A percentile compares a stretch with the other conserved stretches of the same genome.
phyloP scores from a whole-genome alignment of 2,888 invertebrate genomes.

The Drosophila ustulata region DNA sequence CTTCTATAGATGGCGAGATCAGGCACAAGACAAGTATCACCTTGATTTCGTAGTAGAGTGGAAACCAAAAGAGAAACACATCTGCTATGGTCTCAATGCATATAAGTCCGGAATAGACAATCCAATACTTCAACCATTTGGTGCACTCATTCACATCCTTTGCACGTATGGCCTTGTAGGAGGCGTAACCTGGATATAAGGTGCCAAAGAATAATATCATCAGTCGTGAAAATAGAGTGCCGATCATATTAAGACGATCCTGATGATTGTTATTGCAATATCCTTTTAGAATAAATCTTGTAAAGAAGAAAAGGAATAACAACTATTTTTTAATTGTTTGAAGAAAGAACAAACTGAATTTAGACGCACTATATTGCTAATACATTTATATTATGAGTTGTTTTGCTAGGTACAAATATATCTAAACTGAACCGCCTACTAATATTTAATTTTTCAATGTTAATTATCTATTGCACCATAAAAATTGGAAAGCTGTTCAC shows the following conservation, averaged over 20 bases:
- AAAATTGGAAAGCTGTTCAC: too few species aligned
- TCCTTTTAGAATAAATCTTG: neutral
- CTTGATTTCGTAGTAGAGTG: neutral
- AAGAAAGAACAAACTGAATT: neutral
- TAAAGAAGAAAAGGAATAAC: too few species aligned
- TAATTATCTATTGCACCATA: too few species aligned
- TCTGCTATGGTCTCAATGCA: neutral
- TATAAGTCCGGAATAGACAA: neutral
- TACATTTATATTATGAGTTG: neutral
- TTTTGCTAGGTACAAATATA: neutral
- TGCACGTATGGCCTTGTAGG: neutral
- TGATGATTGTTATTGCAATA: neutral
- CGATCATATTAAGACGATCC: neutral
- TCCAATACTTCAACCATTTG: neutral
- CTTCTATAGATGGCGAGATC: neutral
- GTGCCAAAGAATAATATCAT: neutral
- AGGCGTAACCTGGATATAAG: neutral
- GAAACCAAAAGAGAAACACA: neutral
- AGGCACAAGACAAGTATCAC: neutral
- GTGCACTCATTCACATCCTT: neutral
- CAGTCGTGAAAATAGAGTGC: neutral
- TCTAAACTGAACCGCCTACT: neutral
- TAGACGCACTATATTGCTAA: neutral
- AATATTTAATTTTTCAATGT: neutral
- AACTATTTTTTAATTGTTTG: too few species aligned